Base-by-base conservation (phyloP, 2,888 invertebrate genomes). In the Conops quadrifasciatus region DNA sequence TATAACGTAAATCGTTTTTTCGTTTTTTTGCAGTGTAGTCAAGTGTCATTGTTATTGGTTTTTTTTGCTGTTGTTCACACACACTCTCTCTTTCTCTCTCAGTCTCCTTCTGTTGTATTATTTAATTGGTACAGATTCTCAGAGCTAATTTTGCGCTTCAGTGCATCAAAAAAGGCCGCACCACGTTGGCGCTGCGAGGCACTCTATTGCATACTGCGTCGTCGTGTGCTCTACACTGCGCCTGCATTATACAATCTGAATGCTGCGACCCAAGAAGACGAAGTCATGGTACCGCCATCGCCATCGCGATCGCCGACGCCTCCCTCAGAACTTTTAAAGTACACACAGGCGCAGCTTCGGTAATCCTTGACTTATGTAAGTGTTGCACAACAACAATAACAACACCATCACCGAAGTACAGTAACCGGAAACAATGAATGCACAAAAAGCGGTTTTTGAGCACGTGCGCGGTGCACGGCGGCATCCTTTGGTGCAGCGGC, bases 81-180 rank as follows among this genome's bases (percentile, higher is more conserved):
- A 21, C 15, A 24, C 56, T 56, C 28, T 24, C 28, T 56, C 28
- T 56, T 11, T 26, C 28, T 26, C 9, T 36, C 11, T 13, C 2
- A 24, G 16, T 1, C 36, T 36, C 36, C 9, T 36, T 36, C 9
- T 36, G 9, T 36, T 36, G 36, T 36, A 7, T 36, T 36, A 36
- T 36, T 36, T 36, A 7, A 4, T 36, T 36, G 4, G 36, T 36
- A 1, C 11, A 9, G 26, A 24, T 24, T 63, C 9, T 47, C 47
- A 21, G 11, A n/a, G 47, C 63, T 63, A 63, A 63, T 63, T 47
- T 47, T 26, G 16, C 26, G 26, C 28, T 47, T 63, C 26, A 47
- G n/a, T 47, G 63, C 63, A 63, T 63, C 45, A 63, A 63, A 63
- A 11, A n/a, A 63, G 26, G 49, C n/a, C 49, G 49, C 49, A 3